Evolutionary conservation across 2,797 vertebrate genomes (phyloP).

Genomic region (Setipinna tenuifilis): DNA sequence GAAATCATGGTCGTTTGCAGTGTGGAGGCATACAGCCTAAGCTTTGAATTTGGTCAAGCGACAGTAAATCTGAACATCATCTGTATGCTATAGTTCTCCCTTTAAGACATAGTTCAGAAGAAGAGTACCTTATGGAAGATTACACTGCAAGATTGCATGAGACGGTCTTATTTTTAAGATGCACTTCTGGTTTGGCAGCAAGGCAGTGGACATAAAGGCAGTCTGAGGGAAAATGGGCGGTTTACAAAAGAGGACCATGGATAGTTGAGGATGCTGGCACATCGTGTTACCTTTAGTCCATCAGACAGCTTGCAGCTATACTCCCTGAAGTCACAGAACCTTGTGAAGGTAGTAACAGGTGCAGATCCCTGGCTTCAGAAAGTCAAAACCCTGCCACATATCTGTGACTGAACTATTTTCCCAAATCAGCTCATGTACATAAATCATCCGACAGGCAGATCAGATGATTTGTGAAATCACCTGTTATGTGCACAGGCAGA

Average conservation of each 20-base stretch:
- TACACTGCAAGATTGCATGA: background rate
- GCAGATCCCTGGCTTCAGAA: too few relatives aligned
- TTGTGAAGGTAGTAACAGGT: background rate
- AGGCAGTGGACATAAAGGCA: conserved; percentile 59
- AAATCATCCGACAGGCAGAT: too few relatives aligned
- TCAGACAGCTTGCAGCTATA: background rate
- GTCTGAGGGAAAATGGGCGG: conserved; percentile 36
- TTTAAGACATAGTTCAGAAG: background rate
- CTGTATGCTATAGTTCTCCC: background rate
- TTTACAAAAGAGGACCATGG: background rate
- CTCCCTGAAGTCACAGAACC: background rate
- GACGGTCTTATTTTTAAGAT: conserved; percentile 59
- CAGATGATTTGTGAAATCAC: too few relatives aligned
- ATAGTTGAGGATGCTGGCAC: background rate
- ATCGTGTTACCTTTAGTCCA: background rate
- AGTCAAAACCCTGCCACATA: too few relatives aligned
- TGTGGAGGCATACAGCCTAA: background rate
- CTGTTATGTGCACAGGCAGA: too few relatives aligned
- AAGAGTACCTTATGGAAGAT: conserved; percentile 28
- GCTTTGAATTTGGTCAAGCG: background rate
- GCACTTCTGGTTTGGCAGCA: conserved; percentile 74
- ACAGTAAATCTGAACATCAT: background rate
- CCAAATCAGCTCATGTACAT: too few relatives aligned
- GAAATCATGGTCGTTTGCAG: background rate
- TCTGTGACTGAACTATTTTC: too few relatives aligned